Evolutionary conservation across 2,888 invertebrate species (phyloP), one percentile per base, ranked within the genome.

Genomic region (Trichogramma dendrolimi): DNA sequence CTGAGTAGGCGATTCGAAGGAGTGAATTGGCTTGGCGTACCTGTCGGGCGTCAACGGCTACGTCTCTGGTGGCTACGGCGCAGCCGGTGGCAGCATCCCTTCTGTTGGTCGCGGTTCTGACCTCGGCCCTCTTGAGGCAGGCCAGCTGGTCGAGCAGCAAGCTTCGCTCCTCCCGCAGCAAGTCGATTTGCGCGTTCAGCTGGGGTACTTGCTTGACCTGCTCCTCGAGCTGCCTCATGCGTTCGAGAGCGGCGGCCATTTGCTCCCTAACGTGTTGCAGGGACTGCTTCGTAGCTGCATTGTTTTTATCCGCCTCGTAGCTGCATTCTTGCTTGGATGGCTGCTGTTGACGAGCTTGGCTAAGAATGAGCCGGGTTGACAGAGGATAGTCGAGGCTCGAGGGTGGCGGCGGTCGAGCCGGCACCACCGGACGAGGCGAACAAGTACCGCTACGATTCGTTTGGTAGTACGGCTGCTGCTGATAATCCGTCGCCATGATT

Each of bases 131-230:
- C 64, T 68, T 67, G 68, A 72, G 68, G 56, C 77, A 64, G 77
- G 74, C 83, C 51, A 86, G 75, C 70, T 85, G 83, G 63, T 83
- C 80, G 68, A 84, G 79, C 57, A 91, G 79, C 49, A 85, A 84
- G 10, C 86, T 82, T 71, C 91, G 90, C 78, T 91, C 91, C 71
- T 88, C 86, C 70, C 87, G 86, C 64, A 89, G 77, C 69, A 82
- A 83, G 38, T 84, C 83, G 65, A 89, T 79, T 79, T 87, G 85
- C 65, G 83, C 83, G 84, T 89, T 85, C 66, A 90, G 79, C 71
- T 86, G 83, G 40, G 92, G 92, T 75, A 92, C 87, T 62, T 85
- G 80, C 80, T 90, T 90, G 48, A 91, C 89, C 81, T 91, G 88
- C 72, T 90, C 89, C 79, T 93, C 92, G 66, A 93, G 80, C 73